Evolutionary conservation across 2,113 vertebrate genomes (phyloP), one percentile per base, ranked within the genome.

Genomic region (Alligator sinensis): DNA sequence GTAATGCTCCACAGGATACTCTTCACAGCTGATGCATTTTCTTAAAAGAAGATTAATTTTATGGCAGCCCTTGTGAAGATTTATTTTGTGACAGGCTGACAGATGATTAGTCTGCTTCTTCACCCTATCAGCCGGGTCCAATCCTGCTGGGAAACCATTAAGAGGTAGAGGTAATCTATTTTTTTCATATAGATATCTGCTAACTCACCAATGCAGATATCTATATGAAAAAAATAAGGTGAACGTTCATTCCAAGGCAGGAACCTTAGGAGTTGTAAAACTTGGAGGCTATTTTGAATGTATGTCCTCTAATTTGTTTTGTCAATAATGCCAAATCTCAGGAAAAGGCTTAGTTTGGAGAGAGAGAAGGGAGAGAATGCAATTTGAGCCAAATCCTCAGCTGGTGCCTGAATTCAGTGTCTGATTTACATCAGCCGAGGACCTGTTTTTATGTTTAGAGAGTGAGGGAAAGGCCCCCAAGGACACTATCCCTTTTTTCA

Each of bases 381-480:
- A 54, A 55, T 54, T 78, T 11, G 80, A 80, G 19, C 22, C 74
- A 95, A 88, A 91, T 76, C 54, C 60, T 85, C 86, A 55, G 27
- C 28, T 34, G 34, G 54, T 38, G 85, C 87, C 89, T 90, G 84
- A 94, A 90, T 93, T 95, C 82, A 30, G n/a, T 38, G 61, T 38
- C 74, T 83, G 74, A 81, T 63, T 86, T 63, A 72, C 75, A 28
- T 13, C 55, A 57, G 16, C 1, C 63, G 85, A 95, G 74, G 30
- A 22, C 18, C 68, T 70, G 30, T 18, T 19, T 30, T 70, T 70
- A 19, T 11, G 11, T 70, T 70, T 70, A 19, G 19, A 70, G 11
- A 38, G n/a, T 30, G 34, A 70, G 88, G 79, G 28, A 92, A 92
- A 91, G 90, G 84, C 74, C 90, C 77, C 82, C 87, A 84, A 77